phyloP scores from a whole-genome alignment of 2,113 vertebrate genomes.

The Rhegmatorhina hoffmannsi region DNA sequence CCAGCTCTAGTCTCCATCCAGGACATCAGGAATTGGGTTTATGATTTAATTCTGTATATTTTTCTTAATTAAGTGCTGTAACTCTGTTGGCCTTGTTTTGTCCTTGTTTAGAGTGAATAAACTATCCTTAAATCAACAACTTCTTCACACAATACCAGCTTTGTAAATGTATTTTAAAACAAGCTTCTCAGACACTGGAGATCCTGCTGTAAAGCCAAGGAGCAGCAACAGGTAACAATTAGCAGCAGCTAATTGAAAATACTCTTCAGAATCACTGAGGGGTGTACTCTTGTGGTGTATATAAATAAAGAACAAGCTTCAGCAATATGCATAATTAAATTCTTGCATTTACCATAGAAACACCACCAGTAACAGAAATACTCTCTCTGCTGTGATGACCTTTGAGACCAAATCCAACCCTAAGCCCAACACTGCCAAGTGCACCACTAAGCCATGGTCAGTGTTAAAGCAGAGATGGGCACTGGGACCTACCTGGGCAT shows the following conservation, averaged over 20 bases:
- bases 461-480: rapidly evolving
- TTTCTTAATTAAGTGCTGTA: neutral
- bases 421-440: neutral
- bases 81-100: neutral
- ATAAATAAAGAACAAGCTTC: neutral
- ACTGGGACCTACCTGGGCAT: neutral
- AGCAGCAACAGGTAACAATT: neutral
- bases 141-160: neutral
- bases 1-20: neutral
- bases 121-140: neutral
- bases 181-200: neutral
- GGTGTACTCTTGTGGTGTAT: neutral
- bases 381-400: neutral
- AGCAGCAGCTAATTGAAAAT: neutral
- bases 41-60: neutral
- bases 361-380: neutral
- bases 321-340: neutral
- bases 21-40: neutral
- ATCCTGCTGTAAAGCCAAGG: neutral
- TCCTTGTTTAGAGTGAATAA: neutral
- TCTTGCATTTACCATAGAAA: neutral
- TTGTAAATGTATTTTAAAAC: neutral
- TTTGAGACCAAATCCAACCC: neutral
- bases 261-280: neutral
- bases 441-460: neutral